These are phyloP conservation scores for Phyllotreta striolata DNA, from an alignment of 2,888 invertebrate genomes.

Conservation along the genomic window DNA sequence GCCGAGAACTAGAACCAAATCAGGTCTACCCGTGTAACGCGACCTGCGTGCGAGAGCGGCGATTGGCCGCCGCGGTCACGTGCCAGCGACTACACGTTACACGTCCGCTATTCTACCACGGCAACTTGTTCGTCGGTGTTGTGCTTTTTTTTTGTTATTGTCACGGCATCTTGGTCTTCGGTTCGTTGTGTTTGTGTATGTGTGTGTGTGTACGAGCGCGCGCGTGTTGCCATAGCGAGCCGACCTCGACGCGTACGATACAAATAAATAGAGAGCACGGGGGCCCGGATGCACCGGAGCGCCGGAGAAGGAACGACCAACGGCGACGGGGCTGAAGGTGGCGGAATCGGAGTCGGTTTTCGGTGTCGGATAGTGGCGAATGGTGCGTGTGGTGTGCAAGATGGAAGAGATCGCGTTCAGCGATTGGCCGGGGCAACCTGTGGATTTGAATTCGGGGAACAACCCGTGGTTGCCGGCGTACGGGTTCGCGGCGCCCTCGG, in stretches of 20 bases:
- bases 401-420: conserved; percentile 70
- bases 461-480: conserved; percentile 83
- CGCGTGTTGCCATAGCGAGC: conserved; percentile 46
- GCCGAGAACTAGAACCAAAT: conserved; percentile 10
- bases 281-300: conserved; percentile 7
- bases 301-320: too few relatives aligned
- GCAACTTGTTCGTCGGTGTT: conserved; percentile 42
- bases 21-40: conserved; percentile 14
- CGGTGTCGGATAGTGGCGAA: conserved; percentile 5
- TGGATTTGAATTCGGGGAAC: conserved; percentile 66
- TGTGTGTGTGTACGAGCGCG: too few relatives aligned
- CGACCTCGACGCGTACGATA: conserved; percentile 39
- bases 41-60: conserved; percentile 36
- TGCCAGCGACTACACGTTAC: conserved; percentile 45
- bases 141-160: conserved; percentile 44
- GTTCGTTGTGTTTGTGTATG: conserved; percentile 26
- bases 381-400: conserved; percentile 41
- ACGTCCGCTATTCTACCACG: conserved; percentile 42
- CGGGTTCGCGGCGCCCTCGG: conserved; percentile 74
- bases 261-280: conserved; percentile 40
- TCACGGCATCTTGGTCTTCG: conserved; percentile 40
- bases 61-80: conserved; percentile 48
- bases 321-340: conserved; percentile 6
- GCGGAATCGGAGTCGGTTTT: conserved; percentile 2
- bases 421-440: conserved; percentile 71